Evolutionary conservation across 2,888 invertebrate species (phyloP), one percentile per base, ranked within the genome.

Genomic region (Lochmaea crataegi): DNA sequence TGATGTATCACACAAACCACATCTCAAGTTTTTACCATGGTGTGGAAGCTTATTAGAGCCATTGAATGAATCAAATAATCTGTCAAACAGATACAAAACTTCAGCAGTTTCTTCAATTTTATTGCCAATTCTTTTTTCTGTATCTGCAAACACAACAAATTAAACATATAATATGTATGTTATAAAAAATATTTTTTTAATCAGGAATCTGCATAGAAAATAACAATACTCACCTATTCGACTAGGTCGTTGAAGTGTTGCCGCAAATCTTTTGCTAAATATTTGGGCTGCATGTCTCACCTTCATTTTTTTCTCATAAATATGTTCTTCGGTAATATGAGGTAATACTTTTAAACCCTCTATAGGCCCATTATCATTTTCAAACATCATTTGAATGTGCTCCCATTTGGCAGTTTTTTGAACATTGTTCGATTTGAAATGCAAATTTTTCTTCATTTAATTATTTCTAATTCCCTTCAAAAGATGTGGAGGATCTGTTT

Each of bases 211-310:
- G 45, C 45, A 45, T 45, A 45, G 45, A 4, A 45, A 45, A 45
- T 45, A 69, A 41, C 58, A 76, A 58, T 51, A 73, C 66, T 74
- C 41, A 74, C 71, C 71, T 60, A 71, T 65, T 66, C 45, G 58
- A 64, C 68, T 60, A 48, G 65, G 60, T 42, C 68, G 65, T 42
- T 60, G 53, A 58, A 68, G 56, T 61, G 68, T 75, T 65, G 69
- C 32, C 32, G 74, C 68, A 57, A 74, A 60, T 58, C 71, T 71
- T 18, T 68, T 65, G 45, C 75, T 75, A 45, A 75, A 10, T 56
- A 45, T 11, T 38, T 38, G 32, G 1, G 32, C 45, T 45, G 45
- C 45, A 45, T 45, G 11, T 14, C 14, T 45, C 45, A 45, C 45
- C 5, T 45, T 45, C 32, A 45, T 45, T 45, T 45, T 45, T 45